Evolutionary conservation across 2,113 vertebrate genomes (phyloP), one percentile per base, ranked within the genome.

Genomic region (Microtus montanus): DNA sequence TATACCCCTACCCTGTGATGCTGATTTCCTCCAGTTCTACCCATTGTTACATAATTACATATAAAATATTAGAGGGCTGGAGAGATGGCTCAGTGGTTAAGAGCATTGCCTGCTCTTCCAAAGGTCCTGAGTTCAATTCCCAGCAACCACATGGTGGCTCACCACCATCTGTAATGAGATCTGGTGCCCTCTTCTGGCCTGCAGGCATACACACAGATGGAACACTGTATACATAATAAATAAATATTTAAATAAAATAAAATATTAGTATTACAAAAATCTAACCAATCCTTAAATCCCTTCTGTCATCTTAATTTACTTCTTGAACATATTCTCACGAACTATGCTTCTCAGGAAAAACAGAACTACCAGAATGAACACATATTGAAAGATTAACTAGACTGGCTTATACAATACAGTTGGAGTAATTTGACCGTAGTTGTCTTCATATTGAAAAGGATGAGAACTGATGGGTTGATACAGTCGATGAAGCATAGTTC

Each of bases 1-100:
- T 71, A 17, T 71, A 17, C 14, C 2, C 11, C 4, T 7, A 35
- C 13, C 5, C 8, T 15, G 6, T 5, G 12, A 2, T 47, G 35
- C 15, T 52, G 35, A 87, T 54, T 24, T 71, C 49, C 47, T 52
- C 35, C 5, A 6, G 17, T 49, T 68, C 1, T 64, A 19, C 41
- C 30, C 6, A 44, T 20, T 68, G 3, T 68, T 70, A 26, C 1
- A 52, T 70, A 70, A n/a, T n/a, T 87, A 70, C n/a, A 70, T 26
- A 19, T 9, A 35, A 24, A 86, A 11, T 49, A 49, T 49, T 49
- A 49, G 11, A 12, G 10, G 2, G 49, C 49, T 49, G 49, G 2
- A 49, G 49, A 49, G 49, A 49, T 49, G 49, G 49, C 49, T 49
- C 49, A 12, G 10, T 2, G 2, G 49, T 12, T 49, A 49, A 49